Conservation (phyloP, 92 coral and sea anemone species). For the Blastomussa wellsi region DNA sequence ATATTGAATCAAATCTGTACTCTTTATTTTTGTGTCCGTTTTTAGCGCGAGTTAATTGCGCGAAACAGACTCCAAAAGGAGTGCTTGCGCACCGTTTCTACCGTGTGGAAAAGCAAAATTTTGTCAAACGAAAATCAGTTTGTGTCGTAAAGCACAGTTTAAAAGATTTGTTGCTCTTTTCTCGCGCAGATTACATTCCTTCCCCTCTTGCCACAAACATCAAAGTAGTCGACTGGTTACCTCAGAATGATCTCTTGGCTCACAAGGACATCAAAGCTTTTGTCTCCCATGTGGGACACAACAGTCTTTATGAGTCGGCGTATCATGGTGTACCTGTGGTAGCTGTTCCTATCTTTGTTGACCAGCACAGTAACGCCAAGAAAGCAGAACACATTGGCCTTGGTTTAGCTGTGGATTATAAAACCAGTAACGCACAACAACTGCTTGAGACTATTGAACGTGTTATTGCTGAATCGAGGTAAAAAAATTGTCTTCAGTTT, state of each 20-base stretch:
- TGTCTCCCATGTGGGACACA: constrained; percentile 70
- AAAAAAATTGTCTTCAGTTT: not conserved
- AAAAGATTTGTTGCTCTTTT: no score
- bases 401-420: constrained; percentile 51
- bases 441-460: constrained; percentile 41
- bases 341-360: constrained; percentile 47
- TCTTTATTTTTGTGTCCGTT: no score
- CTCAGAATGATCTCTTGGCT: constrained; percentile 68
- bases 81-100: no score
- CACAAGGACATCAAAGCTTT: constrained; percentile 57
- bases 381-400: constrained; percentile 47
- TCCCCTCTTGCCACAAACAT: constrained; percentile 52
- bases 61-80: no score
- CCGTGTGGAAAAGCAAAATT: no score
- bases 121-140: no score
- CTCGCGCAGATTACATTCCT: constrained; percentile 57
- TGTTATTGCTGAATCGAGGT: constrained; percentile 44
- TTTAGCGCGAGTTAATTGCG: no score
- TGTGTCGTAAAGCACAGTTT: no score
- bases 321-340: constrained; percentile 71
- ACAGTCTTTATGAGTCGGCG: constrained; percentile 65
- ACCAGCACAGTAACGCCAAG: constrained; percentile 55
- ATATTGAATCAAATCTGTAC: no score
- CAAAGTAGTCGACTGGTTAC: constrained; percentile 59
- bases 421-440: constrained; percentile 33